phyloP scores from a whole-genome alignment of 2,113 vertebrate species.

The Carassius auratus region DNA sequence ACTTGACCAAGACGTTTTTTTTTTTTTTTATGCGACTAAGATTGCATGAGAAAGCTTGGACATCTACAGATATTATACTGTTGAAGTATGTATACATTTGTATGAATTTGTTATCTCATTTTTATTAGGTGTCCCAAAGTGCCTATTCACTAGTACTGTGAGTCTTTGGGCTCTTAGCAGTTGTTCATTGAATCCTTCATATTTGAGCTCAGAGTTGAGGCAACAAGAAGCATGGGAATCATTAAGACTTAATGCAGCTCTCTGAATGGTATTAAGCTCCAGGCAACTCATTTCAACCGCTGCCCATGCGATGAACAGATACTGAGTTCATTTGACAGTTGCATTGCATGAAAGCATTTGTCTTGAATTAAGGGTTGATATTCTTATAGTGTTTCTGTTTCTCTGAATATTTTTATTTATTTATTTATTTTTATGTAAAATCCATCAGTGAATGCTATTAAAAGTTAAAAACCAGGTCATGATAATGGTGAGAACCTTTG shows the following conservation, averaged over 20 bases:
- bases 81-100: background rate
- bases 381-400: background rate
- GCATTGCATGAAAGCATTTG: background rate
- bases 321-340: slow-evolving; percentile 31
- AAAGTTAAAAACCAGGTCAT: background rate
- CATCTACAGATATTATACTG: background rate
- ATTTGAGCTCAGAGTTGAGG: background rate
- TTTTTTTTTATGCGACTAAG: background rate
- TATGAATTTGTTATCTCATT: background rate
- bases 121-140: background rate
- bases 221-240: background rate
- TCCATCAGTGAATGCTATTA: background rate
- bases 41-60: background rate
- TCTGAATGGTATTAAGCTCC: slow-evolving; percentile 26
- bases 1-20: background rate
- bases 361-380: background rate
- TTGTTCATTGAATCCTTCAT: slow-evolving; percentile 3
- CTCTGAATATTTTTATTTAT: background rate
- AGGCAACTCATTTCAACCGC: slow-evolving; percentile 23
- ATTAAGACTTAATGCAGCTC: slow-evolving; percentile 40
- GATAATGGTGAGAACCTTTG: background rate
- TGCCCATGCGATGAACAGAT: background rate
- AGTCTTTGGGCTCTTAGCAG: slow-evolving; percentile 5
- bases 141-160: background rate
- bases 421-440: background rate